Base-by-base conservation (phyloP, 2,888 invertebrate genomes). In the Odontothrips loti region DNA sequence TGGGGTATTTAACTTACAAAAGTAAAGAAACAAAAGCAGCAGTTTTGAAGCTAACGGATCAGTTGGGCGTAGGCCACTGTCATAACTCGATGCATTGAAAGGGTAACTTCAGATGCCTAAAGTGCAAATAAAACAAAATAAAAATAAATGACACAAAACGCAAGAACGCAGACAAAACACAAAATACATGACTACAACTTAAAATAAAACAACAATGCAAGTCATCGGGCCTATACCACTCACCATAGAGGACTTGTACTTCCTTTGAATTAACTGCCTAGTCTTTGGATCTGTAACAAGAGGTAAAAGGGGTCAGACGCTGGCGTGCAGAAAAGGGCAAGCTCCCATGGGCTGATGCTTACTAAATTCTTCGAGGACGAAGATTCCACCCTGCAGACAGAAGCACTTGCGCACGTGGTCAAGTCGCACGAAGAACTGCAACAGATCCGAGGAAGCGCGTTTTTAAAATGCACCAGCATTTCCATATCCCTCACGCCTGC, bases 281-380 rank as follows among this genome's bases (percentile, higher is more conserved):
- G 96, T 97, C 91, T 98, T 98, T 84, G 98, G 97, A 93, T 99
- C 99, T 99, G 91, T 82, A 94, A 93, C 85, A 83, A 80, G 75
- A 81, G 79, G 79, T 80, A 20, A 15, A 75, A 80, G 17, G n/a
- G 47, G 23, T 79, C 34, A 43, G 34, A 43, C 34, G 34, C 48
- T 43, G 17, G n/a, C 79, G 58, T 58, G 34, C 34, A 10, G 51
- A 17, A 58, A 11, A 47, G 47, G 29, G 34, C 15, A 80, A 48
- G 23, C 34, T 79, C 29, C 51, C 75, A 79, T 79, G 23, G 12
- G 12, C 81, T 78, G 80, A 80, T 85, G 95, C 98, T 97, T 92
- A 99, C 99, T 99, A 90, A 95, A 99, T 93, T 99, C 99, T 91
- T 99, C 99, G 89, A 99, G 92, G 87, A 99, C 95, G 91, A 99